These are phyloP conservation scores for Gastrophysa polygoni DNA, from an alignment of 2,888 invertebrate genomes.

Conservation along the genomic window DNA sequence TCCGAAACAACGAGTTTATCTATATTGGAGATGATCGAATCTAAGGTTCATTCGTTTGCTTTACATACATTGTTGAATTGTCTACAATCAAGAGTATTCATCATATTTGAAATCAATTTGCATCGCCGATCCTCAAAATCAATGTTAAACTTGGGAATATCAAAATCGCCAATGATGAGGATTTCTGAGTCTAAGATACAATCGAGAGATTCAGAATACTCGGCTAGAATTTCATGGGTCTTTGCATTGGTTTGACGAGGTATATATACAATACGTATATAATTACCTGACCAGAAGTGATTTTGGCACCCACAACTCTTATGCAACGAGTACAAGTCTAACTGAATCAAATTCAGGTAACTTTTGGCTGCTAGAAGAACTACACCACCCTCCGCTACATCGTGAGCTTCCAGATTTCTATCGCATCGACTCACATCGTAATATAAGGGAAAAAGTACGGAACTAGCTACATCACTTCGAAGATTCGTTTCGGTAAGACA, in stretches of 20 bases:
- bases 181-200: too few relatives aligned
- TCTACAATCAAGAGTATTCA: not conserved
- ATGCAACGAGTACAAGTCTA: constrained; percentile 4
- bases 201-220: not conserved
- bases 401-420: constrained; percentile 2
- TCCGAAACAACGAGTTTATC: constrained; percentile 1
- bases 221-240: not conserved
- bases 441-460: constrained; percentile 1
- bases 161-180: not conserved
- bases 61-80: constrained; percentile 5
- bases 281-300: not conserved
- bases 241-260: constrained; percentile 1
- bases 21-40: constrained; percentile 9
- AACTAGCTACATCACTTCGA: constrained; percentile 1
- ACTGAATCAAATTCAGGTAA: too few relatives aligned
- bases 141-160: constrained; percentile 7
- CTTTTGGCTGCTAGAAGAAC: constrained; percentile 2
- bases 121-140: not conserved
- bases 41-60: not conserved
- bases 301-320: too few relatives aligned
- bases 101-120: too few relatives aligned
- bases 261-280: not conserved
- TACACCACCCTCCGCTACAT: not conserved
- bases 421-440: constrained; percentile 3
- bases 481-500: too few relatives aligned